Evolutionary conservation across 2,888 invertebrate genomes (phyloP), one percentile per base, ranked within the genome.

Genomic region (Lochmaea crataegi): DNA sequence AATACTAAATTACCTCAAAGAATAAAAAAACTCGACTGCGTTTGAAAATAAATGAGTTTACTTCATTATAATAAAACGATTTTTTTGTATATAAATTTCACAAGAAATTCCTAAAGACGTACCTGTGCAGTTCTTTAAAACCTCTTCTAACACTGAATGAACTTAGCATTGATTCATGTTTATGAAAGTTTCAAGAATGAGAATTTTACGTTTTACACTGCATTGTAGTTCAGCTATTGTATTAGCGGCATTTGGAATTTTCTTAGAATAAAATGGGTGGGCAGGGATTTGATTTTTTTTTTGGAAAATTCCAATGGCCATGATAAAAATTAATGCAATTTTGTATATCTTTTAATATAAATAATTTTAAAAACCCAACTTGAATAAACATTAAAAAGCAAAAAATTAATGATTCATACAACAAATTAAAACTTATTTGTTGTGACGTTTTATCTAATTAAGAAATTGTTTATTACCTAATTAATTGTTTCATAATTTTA

Each of bases 81-180:
- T 2, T 11, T 51, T 51, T 51, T 3, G 45, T 12, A 10, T 4
- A 45, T 45, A 12, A 4, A 48, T 48, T 48, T 4, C 14, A 53
- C 7, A 16, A 16, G 53, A 53, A 18, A 9, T 53, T 16, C 18
- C 53, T 18, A 9, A 53, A 18, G 16, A 53, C 61, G 42, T 10
- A 38, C 42, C 61, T 63, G 61, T 18, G 18, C 42, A 18, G 18
- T 18, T 63, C 18, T 63, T 63, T 63, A 42, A 38, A 63, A 63
- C 41, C 61, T 42, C 61, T 63, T 63, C 61, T 63, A 63, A 63
- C 61, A 41, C 61, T 63, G 61, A 63, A 63, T 63, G 61, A 63
- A 63, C 61, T 38, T 63, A 42, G 61, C 61, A 41, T 63, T 63
- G 61, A 63, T 63, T 63, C 61, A 63, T 63, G 61, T 63, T 63